Conservation (phyloP, 2,888 invertebrate species). For the Gryllus longicercus region DNA sequence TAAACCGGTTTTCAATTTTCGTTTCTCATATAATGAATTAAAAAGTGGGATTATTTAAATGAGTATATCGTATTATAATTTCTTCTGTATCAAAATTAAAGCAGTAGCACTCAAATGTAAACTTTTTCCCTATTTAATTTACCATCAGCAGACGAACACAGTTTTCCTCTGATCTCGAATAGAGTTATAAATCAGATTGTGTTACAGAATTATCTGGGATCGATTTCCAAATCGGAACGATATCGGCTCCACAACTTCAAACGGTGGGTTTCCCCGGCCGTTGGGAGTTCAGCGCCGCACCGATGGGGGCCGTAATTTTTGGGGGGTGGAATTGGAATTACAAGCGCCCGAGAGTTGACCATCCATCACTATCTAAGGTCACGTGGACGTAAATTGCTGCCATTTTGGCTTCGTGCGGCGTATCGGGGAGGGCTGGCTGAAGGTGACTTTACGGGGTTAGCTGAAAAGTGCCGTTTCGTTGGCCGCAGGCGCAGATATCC, state of each 20-base stretch:
- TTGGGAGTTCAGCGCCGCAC: not conserved
- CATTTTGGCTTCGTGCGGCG: conserved; percentile 17
- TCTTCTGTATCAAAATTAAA: too few species aligned
- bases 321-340: not conserved
- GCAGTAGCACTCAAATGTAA: too few species aligned
- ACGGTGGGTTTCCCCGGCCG: not conserved
- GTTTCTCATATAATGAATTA: too few species aligned
- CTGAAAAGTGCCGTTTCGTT: conserved; percentile 17
- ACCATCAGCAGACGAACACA: not conserved
- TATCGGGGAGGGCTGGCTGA: not conserved
- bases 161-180: not conserved
- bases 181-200: not conserved
- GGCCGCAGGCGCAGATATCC: not conserved
- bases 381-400: conserved; percentile 8
- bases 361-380: conserved; percentile 17
- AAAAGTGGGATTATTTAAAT: too few species aligned
- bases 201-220: not conserved
- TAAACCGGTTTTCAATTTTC: too few species aligned
- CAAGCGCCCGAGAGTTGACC: not conserved
- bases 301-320: not conserved
- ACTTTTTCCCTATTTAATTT: not conserved
- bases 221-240: not conserved
- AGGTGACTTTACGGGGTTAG: conserved; percentile 17
- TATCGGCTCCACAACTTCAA: not conserved
- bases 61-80: too few species aligned